Conservation (phyloP, 2,888 invertebrate species). For the Nysson spinosus region DNA sequence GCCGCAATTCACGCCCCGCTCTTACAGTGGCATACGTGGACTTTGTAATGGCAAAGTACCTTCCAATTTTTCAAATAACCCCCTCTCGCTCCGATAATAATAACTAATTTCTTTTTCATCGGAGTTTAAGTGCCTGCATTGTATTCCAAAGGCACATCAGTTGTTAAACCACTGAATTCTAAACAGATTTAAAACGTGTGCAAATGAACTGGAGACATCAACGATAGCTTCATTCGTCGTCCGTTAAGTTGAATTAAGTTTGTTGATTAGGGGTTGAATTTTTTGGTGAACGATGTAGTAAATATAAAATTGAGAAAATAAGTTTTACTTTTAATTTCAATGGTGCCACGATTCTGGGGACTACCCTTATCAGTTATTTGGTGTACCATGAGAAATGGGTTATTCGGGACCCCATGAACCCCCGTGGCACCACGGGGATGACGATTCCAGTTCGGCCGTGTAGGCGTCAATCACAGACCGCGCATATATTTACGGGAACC, state of each 20-base stretch:
- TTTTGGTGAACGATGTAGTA: no score
- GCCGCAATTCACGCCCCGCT: constrained; percentile 65
- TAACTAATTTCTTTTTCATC: constrained; percentile 37
- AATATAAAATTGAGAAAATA: no score
- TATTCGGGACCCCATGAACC: constrained; percentile 38
- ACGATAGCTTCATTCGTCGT: no score
- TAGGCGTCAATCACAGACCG: constrained; percentile 77
- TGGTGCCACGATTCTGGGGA: background rate
- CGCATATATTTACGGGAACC: constrained; percentile 75
- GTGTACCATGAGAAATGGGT: constrained; percentile 42
- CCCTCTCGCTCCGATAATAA: constrained; percentile 29
- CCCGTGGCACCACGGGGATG: constrained; percentile 51
- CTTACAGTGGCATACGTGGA: constrained; percentile 51
- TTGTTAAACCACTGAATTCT: no score
- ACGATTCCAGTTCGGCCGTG: constrained; percentile 64
- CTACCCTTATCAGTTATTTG: constrained; percentile 17
- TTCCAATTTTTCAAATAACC: constrained; percentile 55
- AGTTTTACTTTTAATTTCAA: no score
- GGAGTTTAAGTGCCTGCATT: no score
- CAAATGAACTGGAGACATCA: no score
- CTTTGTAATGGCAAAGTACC: constrained; percentile 56
- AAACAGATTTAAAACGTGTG: no score
- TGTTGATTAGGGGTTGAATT: no score
- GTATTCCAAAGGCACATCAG: no score
- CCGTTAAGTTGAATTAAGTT: no score